Evolutionary conservation across 2,888 invertebrate genomes (phyloP).

Genomic region (Synanthedon formicaeformis): DNA sequence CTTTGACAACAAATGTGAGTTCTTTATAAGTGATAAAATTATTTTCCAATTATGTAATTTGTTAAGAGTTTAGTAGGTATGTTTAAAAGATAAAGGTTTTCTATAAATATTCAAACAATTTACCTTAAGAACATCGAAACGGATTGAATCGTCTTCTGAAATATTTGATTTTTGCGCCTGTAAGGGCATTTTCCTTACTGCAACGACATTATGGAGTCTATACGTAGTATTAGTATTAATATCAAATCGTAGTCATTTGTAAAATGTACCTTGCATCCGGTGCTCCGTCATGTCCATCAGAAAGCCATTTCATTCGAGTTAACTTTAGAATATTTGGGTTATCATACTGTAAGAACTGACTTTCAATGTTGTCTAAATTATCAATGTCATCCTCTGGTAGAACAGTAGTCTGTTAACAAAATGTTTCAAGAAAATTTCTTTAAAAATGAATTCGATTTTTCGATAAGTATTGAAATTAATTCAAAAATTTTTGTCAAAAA

Average conservation of each 20-base stretch:
- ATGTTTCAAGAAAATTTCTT: neutral
- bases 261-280: slow-evolving; percentile 41
- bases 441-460: neutral
- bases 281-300: slow-evolving; percentile 32
- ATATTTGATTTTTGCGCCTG: slow-evolving; percentile 39
- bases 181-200: slow-evolving; percentile 53
- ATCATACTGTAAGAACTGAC: neutral
- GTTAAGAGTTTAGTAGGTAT: no score
- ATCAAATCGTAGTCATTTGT: neutral
- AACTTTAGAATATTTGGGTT: slow-evolving; percentile 44
- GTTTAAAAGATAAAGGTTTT: no score
- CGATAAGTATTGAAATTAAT: neutral
- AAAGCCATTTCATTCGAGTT: slow-evolving; percentile 59
- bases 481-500: no score
- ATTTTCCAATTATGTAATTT: no score
- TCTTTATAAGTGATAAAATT: no score
- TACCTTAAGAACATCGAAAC: neutral
- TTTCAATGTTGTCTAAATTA: slow-evolving; percentile 12
- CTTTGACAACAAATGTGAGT: no score
- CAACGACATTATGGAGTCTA: slow-evolving; percentile 35
- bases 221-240: neutral
- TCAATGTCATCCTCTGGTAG: slow-evolving; percentile 21
- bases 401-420: slow-evolving; percentile 17
- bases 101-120: neutral
- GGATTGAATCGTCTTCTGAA: slow-evolving; percentile 12